Evolutionary conservation across 2,797 vertebrate genomes (phyloP).

Genomic region (Mionectes olivaceus): DNA sequence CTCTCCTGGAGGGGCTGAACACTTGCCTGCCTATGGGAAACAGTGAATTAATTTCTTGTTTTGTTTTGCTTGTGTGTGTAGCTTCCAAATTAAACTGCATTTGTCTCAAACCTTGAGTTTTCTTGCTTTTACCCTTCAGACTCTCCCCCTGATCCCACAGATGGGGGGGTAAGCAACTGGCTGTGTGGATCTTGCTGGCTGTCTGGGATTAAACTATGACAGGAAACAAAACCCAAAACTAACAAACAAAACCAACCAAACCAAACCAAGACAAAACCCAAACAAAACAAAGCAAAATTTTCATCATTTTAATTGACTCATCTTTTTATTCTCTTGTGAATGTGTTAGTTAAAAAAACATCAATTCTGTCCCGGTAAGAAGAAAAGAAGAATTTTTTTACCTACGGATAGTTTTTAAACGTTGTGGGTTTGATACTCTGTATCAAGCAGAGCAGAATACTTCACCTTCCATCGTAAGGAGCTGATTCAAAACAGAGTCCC

Average conservation of each 20-base stretch:
- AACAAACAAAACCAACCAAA: not conserved
- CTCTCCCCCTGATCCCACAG: not conserved
- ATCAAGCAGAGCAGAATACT: not conserved
- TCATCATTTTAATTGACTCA: not conserved
- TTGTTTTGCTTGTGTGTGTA: accelerated
- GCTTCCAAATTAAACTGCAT: too few species aligned
- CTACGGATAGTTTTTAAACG: not conserved
- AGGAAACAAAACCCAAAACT: not conserved
- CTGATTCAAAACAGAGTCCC: conserved; percentile 70
- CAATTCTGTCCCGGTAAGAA: not conserved
- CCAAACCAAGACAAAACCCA: not conserved
- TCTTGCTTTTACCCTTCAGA: not conserved
- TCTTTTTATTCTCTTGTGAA: not conserved
- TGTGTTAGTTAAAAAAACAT: not conserved
- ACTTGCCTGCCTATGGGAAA: not conserved
- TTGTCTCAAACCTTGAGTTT: not conserved
- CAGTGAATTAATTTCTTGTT: not conserved
- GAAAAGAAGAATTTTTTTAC: not conserved
- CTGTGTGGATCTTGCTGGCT: not conserved
- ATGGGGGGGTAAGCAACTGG: not conserved
- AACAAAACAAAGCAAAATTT: not conserved
- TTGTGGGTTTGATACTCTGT: not conserved
- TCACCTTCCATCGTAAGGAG: conserved; percentile 12
- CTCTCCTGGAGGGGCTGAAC: not conserved
- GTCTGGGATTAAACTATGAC: not conserved